A percentile compares a stretch with the other conserved stretches of the same genome.
phyloP scores from a whole-genome alignment of 1,140 invertebrate genomes.

The Ganaspis sp. region DNA sequence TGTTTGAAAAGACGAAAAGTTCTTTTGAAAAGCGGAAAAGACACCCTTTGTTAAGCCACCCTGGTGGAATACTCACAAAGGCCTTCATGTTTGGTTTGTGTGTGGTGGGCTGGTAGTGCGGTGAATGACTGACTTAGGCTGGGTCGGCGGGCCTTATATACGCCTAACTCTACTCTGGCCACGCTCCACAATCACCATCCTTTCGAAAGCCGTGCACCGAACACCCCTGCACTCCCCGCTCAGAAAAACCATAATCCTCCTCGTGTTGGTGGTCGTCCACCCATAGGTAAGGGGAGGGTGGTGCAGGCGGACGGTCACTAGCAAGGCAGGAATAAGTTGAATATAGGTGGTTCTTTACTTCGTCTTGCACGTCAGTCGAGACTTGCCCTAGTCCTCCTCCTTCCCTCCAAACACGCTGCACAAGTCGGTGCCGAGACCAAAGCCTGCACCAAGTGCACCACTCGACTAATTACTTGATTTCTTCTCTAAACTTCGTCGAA shows the following conservation, averaged over 20 bases:
- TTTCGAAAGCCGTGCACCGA: conserved; percentile 75
- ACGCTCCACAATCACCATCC: conserved; percentile 77
- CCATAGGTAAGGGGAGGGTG: conserved; percentile 39
- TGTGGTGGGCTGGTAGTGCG: conserved; percentile 75
- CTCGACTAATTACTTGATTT: conserved; percentile 65
- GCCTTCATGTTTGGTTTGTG: conserved; percentile 76
- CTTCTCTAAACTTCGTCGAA: not conserved
- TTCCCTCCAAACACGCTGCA: not conserved
- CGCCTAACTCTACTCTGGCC: conserved; percentile 75
- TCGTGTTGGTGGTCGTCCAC: conserved; percentile 49
- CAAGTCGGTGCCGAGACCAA: conserved; percentile 23
- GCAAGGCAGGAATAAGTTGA: conserved; percentile 49
- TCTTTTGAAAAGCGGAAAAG: not conserved
- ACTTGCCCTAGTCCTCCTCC: conserved; percentile 15
- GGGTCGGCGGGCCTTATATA: conserved; percentile 75
- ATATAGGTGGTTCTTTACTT: conserved; percentile 39
- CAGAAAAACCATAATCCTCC: conserved; percentile 75
- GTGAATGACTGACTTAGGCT: conserved; percentile 77
- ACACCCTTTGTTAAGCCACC: conserved; percentile 58
- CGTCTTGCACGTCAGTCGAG: conserved; percentile 31
- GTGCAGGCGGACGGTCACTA: conserved; percentile 40
- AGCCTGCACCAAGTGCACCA: conserved; percentile 65
- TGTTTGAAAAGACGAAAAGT: conserved; percentile 34
- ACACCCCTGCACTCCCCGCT: conserved; percentile 45
- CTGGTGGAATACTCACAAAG: conserved; percentile 75